Evolutionary conservation across 2,113 vertebrate species (phyloP), one percentile per base, ranked within the genome.

Genomic region (Sylvilagus bachmani): DNA sequence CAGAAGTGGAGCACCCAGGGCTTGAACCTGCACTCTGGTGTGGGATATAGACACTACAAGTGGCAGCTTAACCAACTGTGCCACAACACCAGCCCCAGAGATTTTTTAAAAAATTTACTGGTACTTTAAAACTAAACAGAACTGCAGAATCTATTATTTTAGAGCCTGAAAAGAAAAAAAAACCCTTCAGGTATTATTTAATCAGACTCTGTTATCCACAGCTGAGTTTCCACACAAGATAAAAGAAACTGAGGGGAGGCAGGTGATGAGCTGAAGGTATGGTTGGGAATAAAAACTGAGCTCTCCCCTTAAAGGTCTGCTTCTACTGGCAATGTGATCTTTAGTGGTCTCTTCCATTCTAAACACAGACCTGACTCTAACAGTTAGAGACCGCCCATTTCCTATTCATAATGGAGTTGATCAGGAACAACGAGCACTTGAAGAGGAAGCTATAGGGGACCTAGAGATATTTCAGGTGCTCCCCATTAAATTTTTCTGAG

Each of bases 91-190:
- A 58, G 5, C 13, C 55, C 55, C 55, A 17, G 55, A 17, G 14
- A 58, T 58, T 58, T 58, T 58, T 58, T 58, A 2, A 58, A 58
- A 58, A 58, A 58, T 58, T 58, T 58, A 58, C 55, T 58, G 49
- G 36, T 21, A 84, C n/a, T 83, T 92, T n/a, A 29, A 38, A 82
- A 89, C 55, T 22, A 92, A 83, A 49, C 16, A 89, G 71, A 84
- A 36, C 33, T 44, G 11, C 22, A 67, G 53, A 79, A 58, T 66
- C 51, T 83, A 44, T 89, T n/a, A 79, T 33, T 25, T 73, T 58
- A 66, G 10, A 79, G 71, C 36, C 71, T 81, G 24, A 74, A 58
- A 80, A 88, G 55, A 84, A 24, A 58, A 58, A 44, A 44, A 44
- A 44, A 44, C 44, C 44, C 82, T 64, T 79, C 3, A 14, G 61